phyloP scores from a whole-genome alignment of 1,140 invertebrate genomes.

The Drosophila nikananu region DNA sequence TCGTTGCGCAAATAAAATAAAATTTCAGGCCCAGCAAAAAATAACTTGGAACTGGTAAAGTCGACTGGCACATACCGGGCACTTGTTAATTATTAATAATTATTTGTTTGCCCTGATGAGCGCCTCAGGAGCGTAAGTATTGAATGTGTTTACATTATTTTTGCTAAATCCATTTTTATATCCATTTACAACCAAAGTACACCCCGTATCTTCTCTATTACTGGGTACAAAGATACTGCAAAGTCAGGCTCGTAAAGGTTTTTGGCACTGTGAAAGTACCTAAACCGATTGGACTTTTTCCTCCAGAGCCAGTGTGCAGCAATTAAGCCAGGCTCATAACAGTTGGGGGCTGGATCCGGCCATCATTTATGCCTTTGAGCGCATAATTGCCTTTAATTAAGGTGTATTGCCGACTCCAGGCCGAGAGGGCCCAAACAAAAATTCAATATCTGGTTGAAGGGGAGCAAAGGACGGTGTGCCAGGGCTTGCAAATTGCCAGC shows the following conservation, averaged over 20 bases:
- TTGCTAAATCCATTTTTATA: background rate
- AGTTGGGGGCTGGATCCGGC: conserved; percentile 58
- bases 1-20: conserved; percentile 72
- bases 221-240: conserved; percentile 37
- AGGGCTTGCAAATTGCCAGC: conserved; percentile 50
- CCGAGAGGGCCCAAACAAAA: conserved; percentile 58
- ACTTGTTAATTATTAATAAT: background rate
- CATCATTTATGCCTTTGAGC: conserved; percentile 83
- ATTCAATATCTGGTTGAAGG: conserved; percentile 56
- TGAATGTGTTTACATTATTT: background rate
- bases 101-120: background rate
- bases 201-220: too few species aligned
- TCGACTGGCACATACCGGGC: conserved; percentile 3
- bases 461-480: background rate
- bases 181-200: background rate
- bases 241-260: conserved; percentile 62
- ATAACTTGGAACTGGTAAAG: background rate
- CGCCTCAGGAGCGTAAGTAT: background rate
- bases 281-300: conserved; percentile 48
- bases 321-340: conserved; percentile 78
- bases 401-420: conserved; percentile 61
- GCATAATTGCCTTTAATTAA: conserved; percentile 83
- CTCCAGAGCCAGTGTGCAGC: conserved; percentile 44
- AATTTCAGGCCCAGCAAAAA: conserved; percentile 44
- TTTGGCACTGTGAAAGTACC: conserved; percentile 34